Evolutionary conservation across 2,888 invertebrate genomes (phyloP), one percentile per base, ranked within the genome.

Genomic region (Netelia virgata): DNA sequence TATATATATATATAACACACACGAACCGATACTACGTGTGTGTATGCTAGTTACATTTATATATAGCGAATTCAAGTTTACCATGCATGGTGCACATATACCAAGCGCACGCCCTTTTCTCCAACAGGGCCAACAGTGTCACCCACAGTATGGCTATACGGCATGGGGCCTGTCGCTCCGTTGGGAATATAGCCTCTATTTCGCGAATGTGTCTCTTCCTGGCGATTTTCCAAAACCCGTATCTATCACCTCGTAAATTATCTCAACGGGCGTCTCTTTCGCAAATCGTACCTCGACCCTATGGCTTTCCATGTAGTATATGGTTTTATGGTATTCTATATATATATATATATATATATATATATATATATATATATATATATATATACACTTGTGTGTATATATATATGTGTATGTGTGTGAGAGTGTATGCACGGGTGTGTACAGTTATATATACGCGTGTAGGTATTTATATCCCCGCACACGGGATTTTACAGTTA

Each of bases 241-340:
- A 91, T 92, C 92, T 90, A 92, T 91, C 91, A 88, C 88, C 88
- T 89, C 89, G 88, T 91, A 91, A 90, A 90, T 89, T 89, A 90
- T 88, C 87, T 87, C 86, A 18, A 79, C 86, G 86, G 74, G 87
- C 86, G 77, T 83, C 84, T 82, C 69, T 84, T 86, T 84, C 83
- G 59, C 61, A 50, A 28, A 57, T 36, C 50, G 41, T 69, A 36
- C 20, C 28, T 50, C 43, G 55, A 73, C 72, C 66, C 41, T 79
- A 72, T 72, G 50, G 28, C 66, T 66, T 16, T 57, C 59, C 18
- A 10, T 23, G 23, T 14, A 20, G n/a, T 57, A 8, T 47, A 47
- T 14, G 14, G 47, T 10, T 47, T 14, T 47, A 47, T 47, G 14
- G 14, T 14, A 14, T 14, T 47, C 9, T 43, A 43, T 8, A 43